Conservation (phyloP, 1,140 invertebrate species). For the Megalonaias nervosa region DNA sequence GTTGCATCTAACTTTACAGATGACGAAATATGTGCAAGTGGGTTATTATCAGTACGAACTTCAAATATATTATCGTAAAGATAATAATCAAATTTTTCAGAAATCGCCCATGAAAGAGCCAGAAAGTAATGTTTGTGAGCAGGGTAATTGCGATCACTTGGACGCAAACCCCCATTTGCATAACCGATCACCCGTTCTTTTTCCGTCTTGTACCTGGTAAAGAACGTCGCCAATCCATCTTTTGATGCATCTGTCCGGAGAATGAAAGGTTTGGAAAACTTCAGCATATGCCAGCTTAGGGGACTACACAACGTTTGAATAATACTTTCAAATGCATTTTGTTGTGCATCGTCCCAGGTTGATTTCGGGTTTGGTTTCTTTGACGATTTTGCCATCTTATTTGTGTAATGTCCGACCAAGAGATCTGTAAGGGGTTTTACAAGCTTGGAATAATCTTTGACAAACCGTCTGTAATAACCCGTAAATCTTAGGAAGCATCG, state of each 20-base stretch:
- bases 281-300: constrained; percentile 39
- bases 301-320: constrained; percentile 29
- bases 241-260: constrained; percentile 37
- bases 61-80: constrained; percentile 28
- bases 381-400: not conserved
- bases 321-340: constrained; percentile 36
- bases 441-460: constrained; percentile 56
- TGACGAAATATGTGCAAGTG: constrained; percentile 24
- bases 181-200: constrained; percentile 38
- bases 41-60: constrained; percentile 36
- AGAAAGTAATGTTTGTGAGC: constrained; percentile 34
- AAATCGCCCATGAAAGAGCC: constrained; percentile 23
- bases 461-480: constrained; percentile 67
- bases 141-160: constrained; percentile 30
- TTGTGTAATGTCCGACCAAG: constrained; percentile 4
- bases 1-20: constrained; percentile 18
- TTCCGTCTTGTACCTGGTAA: constrained; percentile 49
- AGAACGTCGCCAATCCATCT: constrained; percentile 47
- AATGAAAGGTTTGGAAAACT: constrained; percentile 26
- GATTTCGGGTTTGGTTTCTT: not conserved
- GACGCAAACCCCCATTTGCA: constrained; percentile 18
- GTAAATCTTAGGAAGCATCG: constrained; percentile 71
- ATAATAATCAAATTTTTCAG: constrained; percentile 35
- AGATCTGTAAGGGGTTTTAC: constrained; percentile 60
- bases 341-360: not conserved